A percentile compares a stretch with the other conserved stretches of the same genome.
These are phyloP conservation scores for Cantharis rufa DNA, from an alignment of 2,888 invertebrate genomes.

Conservation along the genomic window DNA sequence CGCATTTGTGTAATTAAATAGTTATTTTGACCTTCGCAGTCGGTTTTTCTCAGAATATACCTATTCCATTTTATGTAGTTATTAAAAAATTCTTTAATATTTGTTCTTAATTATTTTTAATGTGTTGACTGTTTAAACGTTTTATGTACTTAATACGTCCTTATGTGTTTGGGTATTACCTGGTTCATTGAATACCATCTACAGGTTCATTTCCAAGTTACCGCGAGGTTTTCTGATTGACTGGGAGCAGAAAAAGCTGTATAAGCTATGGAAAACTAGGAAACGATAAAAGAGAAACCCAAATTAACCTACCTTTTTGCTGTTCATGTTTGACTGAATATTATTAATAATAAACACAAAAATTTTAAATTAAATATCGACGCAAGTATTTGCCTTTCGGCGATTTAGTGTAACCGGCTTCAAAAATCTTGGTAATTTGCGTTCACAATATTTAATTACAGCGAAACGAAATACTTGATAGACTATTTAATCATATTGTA, in stretches of 20 bases:
- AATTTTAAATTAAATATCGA: not conserved
- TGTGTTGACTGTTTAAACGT: not conserved
- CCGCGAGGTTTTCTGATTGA: no score
- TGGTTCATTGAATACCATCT: not conserved
- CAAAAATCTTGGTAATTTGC: slow-evolving; percentile 12
- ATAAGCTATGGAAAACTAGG: no score
- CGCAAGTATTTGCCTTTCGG: not conserved
- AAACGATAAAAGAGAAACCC: no score
- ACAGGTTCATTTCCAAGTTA: no score
- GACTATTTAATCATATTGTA: slow-evolving; percentile 15
- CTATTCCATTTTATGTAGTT: not conserved
- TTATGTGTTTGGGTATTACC: not conserved
- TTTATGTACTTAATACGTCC: not conserved
- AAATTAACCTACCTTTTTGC: no score
- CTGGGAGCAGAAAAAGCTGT: no score
- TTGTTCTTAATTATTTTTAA: not conserved
- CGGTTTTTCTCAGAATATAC: not conserved
- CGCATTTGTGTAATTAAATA: not conserved
- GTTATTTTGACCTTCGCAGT: not conserved
- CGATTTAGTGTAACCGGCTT: not conserved
- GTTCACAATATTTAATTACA: slow-evolving; percentile 16
- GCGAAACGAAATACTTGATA: slow-evolving; percentile 4
- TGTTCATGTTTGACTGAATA: not conserved
- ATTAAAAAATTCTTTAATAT: not conserved
- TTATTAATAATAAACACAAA: not conserved